Evolutionary conservation across 1,140 invertebrate species (phyloP).

Genomic region (Camponotus floridanus): DNA sequence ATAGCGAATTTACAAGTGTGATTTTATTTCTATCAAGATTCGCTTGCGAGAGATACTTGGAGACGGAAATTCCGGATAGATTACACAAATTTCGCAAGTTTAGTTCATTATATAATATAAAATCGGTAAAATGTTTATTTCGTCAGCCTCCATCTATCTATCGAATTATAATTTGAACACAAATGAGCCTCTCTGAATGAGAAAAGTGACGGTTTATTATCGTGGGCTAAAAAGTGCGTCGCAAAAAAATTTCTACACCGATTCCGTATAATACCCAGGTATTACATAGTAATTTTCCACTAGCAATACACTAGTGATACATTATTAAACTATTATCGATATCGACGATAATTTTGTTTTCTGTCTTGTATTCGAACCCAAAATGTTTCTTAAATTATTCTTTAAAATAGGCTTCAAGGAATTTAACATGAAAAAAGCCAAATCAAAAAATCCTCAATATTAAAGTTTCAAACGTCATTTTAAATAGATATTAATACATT

Average conservation of each 20-base stretch:
- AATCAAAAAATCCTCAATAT: not conserved
- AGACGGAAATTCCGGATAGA: not conserved
- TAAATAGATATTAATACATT: not conserved
- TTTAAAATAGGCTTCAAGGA: not conserved
- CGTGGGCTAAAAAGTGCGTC: not conserved
- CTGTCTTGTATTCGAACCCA: not conserved
- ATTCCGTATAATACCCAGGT: not conserved
- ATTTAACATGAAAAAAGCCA: no score
- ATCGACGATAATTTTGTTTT: slow-evolving; percentile 22
- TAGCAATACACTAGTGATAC: not conserved
- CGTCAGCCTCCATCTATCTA: not conserved
- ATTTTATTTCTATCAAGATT: slow-evolving; percentile 3
- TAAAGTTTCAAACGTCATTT: not conserved
- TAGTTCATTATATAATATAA: slow-evolving; percentile 7
- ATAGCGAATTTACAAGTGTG: not conserved
- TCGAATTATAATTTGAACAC: slow-evolving; percentile 24
- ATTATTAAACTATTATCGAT: not conserved
- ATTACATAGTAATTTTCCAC: slow-evolving; percentile 14
- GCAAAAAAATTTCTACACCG: slow-evolving; percentile 33
- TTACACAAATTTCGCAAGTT: slow-evolving; percentile 9
- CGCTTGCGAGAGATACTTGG: not conserved
- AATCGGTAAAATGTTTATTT: slow-evolving; percentile 38
- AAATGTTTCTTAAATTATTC: not conserved
- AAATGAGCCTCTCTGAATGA: slow-evolving; percentile 17
- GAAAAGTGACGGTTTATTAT: slow-evolving; percentile 23